Evolutionary conservation across 2,888 invertebrate species (phyloP).

Genomic region (Leucania comma): DNA sequence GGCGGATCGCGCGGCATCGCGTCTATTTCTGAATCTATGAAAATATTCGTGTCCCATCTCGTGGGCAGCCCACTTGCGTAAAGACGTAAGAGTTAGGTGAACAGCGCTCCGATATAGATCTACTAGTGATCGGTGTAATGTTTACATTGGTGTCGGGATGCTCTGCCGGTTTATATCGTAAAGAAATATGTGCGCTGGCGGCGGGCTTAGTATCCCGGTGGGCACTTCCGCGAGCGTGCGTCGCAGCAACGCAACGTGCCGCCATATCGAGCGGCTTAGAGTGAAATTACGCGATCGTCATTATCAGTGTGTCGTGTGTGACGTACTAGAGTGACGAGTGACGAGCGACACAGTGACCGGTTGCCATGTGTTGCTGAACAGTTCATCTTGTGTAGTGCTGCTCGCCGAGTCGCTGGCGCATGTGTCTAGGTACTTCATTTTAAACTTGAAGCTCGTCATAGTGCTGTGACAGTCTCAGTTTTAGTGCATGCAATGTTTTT

Average conservation of each 20-base stretch:
- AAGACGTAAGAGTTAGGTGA: conserved; percentile 53
- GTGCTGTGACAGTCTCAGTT: neutral
- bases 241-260: conserved; percentile 13
- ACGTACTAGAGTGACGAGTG: neutral
- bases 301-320: conserved; percentile 5
- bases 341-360: neutral
- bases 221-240: conserved; percentile 69
- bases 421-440: neutral
- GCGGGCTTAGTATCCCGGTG: conserved; percentile 66
- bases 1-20: conserved; percentile 53
- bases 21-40: conserved; percentile 82
- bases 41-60: conserved; percentile 83
- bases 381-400: neutral
- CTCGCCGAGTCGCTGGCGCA: neutral
- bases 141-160: conserved; percentile 36
- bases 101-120: conserved; percentile 48
- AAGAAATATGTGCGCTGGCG: conserved; percentile 65
- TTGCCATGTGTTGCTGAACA: conserved; percentile 16
- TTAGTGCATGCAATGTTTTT: neutral
- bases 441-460: neutral
- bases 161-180: conserved; percentile 54
- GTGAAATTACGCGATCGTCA: neutral
- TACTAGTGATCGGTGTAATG: conserved; percentile 26
- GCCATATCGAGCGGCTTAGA: conserved; percentile 1
- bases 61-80: conserved; percentile 64